Percentiles rank a stretch among this genome's conserved stretches.
Conservation (phyloP, 1,140 invertebrate species). For the Mizuhopecten yessoensis region DNA sequence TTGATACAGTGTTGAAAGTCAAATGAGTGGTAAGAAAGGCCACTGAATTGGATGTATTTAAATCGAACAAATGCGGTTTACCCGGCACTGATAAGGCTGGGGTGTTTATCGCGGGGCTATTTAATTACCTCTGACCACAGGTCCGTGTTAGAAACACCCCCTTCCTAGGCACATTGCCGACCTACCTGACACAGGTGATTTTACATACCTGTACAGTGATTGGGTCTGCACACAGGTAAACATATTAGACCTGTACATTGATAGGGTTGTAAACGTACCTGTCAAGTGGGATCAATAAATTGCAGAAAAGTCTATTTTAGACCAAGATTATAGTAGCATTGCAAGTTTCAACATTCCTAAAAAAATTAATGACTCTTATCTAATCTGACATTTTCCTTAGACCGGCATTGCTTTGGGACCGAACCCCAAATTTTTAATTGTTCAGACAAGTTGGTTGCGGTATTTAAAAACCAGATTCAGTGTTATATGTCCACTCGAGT, state of each 20-base stretch:
- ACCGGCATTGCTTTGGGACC: no score
- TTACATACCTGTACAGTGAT: not conserved
- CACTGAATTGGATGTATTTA: not conserved
- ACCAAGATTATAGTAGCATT: no score
- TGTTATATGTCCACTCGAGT: no score
- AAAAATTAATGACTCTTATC: no score
- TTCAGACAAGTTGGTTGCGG: no score
- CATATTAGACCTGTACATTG: not conserved
- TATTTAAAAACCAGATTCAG: no score
- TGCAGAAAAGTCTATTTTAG: not conserved
- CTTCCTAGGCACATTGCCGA: not conserved
- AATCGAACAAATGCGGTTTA: constrained; percentile 10
- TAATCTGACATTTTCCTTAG: no score
- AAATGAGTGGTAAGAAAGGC: not conserved
- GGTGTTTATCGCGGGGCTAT: not conserved
- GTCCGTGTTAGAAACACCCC: not conserved
- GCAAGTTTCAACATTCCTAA: no score
- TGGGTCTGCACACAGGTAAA: not conserved
- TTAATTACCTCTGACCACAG: not conserved
- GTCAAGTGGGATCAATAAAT: not conserved
- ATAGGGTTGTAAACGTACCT: not conserved
- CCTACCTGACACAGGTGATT: constrained; percentile 11
- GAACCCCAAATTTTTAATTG: no score
- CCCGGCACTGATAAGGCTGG: not conserved
- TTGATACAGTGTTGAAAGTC: not conserved